Conservation (phyloP, 2,888 invertebrate species). For the Agriotes lineatus region DNA sequence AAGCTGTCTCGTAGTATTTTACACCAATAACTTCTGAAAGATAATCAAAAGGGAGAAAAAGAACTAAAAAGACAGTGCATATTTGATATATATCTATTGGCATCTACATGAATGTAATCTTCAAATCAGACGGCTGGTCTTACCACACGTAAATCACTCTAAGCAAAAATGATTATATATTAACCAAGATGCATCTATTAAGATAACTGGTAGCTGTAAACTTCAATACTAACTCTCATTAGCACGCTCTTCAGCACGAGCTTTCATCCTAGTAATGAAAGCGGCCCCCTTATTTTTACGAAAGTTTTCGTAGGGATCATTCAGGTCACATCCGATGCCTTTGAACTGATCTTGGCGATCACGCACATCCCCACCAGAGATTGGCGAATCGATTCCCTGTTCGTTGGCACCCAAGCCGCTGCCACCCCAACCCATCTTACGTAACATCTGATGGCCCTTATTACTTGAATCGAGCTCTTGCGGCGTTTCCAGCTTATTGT, state of each 20-base stretch:
- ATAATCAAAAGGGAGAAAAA: too few relatives aligned
- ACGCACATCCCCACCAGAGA: constrained; percentile 90
- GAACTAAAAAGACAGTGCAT: too few relatives aligned
- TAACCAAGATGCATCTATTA: too few relatives aligned
- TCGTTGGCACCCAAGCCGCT: constrained; percentile 94
- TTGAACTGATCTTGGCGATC: constrained; percentile 94
- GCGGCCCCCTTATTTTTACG: constrained; percentile 96
- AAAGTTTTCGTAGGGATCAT: constrained; percentile 97
- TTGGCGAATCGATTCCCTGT: constrained; percentile 96
- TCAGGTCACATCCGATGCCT: constrained; percentile 93
- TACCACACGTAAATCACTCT: too few relatives aligned
- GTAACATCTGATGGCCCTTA: constrained; percentile 96
- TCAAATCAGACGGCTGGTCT: too few relatives aligned
- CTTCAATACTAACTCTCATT: constrained; percentile 65
- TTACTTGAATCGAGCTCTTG: constrained; percentile 84
- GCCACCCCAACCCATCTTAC: constrained; percentile 99
- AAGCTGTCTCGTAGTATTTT: too few relatives aligned
- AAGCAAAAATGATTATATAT: too few relatives aligned
- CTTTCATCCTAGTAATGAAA: constrained; percentile 94
- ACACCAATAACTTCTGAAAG: too few relatives aligned
- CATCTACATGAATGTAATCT: too few relatives aligned
- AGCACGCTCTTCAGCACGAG: constrained; percentile 82
- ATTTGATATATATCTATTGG: too few relatives aligned
- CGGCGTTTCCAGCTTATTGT: constrained; percentile 13
- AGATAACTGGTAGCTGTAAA: too few relatives aligned